These are phyloP conservation scores for Upupa epops DNA, from an alignment of 2,113 vertebrate species.

Conservation along the genomic window DNA sequence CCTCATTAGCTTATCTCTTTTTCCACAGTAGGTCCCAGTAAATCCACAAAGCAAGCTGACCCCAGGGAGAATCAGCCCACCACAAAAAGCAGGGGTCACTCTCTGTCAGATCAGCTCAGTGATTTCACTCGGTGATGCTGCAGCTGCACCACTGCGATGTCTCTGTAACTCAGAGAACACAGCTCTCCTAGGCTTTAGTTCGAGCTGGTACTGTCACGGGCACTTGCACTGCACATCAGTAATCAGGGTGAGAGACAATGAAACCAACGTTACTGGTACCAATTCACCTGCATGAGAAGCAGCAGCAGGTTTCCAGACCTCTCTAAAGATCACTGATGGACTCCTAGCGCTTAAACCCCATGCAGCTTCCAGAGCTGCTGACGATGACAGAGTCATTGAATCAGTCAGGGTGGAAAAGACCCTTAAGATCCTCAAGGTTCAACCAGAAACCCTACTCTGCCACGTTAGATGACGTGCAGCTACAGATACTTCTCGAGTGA, in stretches of 20 bases:
- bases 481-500: not conserved
- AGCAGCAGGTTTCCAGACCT: not conserved
- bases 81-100: not conserved
- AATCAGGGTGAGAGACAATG: not conserved
- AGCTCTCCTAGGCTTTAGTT: not conserved
- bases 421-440: too few species aligned
- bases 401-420: too few species aligned
- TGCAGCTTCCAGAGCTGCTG: not conserved
- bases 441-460: too few species aligned
- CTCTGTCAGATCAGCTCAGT: not conserved
- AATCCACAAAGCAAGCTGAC: not conserved
- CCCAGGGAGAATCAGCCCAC: not conserved
- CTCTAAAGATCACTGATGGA: not conserved
- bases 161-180: not conserved
- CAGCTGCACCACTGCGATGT: not conserved
- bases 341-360: accelerated
- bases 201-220: not conserved
- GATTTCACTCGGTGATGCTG: not conserved
- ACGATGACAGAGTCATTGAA: too few species aligned
- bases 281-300: not conserved
- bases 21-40: not conserved
- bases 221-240: not conserved
- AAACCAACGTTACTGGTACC: not conserved
- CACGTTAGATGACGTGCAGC: not conserved
- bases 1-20: not conserved